Base-by-base conservation (phyloP, 30 jellyfish, hydroid and myxozoan genomes). In the Aurelia aurita complex sp. Pacific region DNA sequence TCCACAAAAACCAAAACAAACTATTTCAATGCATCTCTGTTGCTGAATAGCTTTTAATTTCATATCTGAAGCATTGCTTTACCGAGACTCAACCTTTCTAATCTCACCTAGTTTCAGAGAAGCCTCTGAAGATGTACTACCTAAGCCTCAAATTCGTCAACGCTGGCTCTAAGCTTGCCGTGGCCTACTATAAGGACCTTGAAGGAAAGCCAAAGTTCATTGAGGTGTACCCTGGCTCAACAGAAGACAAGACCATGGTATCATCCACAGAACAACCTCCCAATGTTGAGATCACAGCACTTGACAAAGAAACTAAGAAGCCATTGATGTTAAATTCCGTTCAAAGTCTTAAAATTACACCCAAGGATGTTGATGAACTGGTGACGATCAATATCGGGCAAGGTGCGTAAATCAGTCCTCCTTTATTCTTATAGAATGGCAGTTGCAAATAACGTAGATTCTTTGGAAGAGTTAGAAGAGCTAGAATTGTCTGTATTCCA, bases 161-260 rank as follows among this genome's bases (percentile, higher is more conserved):
- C 80, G 40, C 69, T 67, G 95, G 91, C 1, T 23, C 43, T 23
- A 77, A 76, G 29, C 92, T 67, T n/a, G 94, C 82, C 73, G 54
- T 63, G 1, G 84, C 69, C 17, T 68, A 50, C 36, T 82, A 86
- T 82, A 82, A 38, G 3, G 91, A 76, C 23, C 79, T 79, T 5
- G 80, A 62, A 51, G 95, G 82, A 52, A 82, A 81, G 78, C 97
- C 87, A 62, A 90, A 75, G 32, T 66, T 36, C 5, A 64, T 74
- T 8, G 84, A 80, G 34, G 74, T 83, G 1, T 33, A 51, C 29
- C 85, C 77, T 1, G 91, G 91, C 0, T 51, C 85, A 6, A 18
- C 34, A 16, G 91, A 82, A 59, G 91, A 69, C 17, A 70, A 50
- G 40, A 59, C 76, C 14, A 64, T 82, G 17, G 59, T 73, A 50